Conservation (phyloP, 1,140 invertebrate genomes). For the Microvelia longipes region DNA sequence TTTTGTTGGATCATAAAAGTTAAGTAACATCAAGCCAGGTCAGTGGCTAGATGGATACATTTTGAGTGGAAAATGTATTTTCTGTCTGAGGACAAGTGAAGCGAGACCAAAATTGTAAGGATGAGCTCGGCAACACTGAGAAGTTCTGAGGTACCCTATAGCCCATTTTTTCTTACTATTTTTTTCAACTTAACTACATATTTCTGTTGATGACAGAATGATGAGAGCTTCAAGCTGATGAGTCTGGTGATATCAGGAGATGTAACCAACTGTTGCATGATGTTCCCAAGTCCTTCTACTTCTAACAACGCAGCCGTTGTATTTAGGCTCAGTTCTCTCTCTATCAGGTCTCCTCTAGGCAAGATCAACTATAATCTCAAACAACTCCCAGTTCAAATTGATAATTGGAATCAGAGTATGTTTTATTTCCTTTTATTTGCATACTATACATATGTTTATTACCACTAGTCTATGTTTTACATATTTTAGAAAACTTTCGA, state of each 20-base stretch:
- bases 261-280: slow-evolving; percentile 4
- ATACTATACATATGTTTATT: too few relatives aligned
- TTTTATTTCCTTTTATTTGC: not conserved
- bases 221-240: not conserved
- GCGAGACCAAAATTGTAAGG: not conserved
- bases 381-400: slow-evolving; percentile 8
- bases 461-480: too few relatives aligned
- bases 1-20: too few relatives aligned
- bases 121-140: not conserved
- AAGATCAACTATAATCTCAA: slow-evolving; percentile 10
- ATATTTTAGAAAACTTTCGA: too few relatives aligned
- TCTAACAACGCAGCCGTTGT: not conserved
- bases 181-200: not conserved
- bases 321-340: slow-evolving; percentile 7
- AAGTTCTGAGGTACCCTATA: not conserved
- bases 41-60: not conserved
- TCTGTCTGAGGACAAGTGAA: not conserved
- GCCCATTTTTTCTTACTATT: not conserved
- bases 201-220: not conserved
- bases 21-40: too few relatives aligned
- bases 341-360: slow-evolving; percentile 9
- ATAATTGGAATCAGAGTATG: slow-evolving; percentile 10
- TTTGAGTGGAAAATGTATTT: not conserved
- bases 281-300: not conserved
- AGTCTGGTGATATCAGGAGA: slow-evolving; percentile 10